Evolutionary conservation across 2,113 vertebrate species (phyloP).

Genomic region (Lycocorax pyrrhopterus): DNA sequence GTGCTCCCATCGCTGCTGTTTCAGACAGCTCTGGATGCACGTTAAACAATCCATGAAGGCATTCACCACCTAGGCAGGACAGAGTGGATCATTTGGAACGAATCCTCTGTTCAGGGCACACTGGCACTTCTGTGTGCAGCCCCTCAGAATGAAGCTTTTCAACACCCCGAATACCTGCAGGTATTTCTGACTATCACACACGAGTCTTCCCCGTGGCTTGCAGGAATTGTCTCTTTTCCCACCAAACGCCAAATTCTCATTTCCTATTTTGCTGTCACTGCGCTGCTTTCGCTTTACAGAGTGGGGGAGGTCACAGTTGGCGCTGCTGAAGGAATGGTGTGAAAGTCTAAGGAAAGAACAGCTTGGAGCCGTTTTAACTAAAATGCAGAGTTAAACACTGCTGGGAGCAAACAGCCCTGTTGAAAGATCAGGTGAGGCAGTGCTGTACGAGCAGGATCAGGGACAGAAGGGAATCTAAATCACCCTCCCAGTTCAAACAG

Average conservation of each 20-base stretch:
- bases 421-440: neutral
- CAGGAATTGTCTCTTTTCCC: neutral
- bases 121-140: neutral
- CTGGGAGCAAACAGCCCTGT: neutral
- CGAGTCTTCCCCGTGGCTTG: neutral
- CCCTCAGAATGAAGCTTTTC: neutral
- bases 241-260: neutral
- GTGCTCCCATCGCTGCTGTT: neutral
- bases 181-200: neutral
- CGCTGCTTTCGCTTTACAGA: neutral
- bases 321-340: neutral
- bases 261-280: neutral
- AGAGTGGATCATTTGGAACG: neutral
- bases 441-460: rapidly evolving
- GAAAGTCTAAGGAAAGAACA: neutral
- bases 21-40: neutral
- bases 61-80: neutral
- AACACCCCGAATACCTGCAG: neutral
- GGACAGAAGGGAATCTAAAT: neutral
- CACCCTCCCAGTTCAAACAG: neutral
- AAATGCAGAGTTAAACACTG: neutral
- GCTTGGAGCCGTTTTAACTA: neutral
- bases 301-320: neutral
- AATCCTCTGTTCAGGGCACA: neutral
- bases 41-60: neutral